These are phyloP conservation scores for Chlorodrepanis virens DNA, from an alignment of 2,113 vertebrate species.

Conservation along the genomic window DNA sequence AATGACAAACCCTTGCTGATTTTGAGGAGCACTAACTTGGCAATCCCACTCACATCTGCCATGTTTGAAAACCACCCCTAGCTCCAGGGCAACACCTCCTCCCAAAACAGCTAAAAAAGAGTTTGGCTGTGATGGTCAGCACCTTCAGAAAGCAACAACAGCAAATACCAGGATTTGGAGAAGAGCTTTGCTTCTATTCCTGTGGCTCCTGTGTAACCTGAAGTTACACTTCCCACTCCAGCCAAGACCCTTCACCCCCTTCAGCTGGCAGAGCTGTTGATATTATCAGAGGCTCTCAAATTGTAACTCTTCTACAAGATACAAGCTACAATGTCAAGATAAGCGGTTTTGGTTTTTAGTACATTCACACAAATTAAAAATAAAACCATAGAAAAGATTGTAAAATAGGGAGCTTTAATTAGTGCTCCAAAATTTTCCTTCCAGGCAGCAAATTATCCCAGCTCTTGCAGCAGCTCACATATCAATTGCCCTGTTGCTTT, in stretches of 20 bases:
- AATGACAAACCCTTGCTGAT: not conserved
- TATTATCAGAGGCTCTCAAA: not conserved
- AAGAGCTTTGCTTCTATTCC: not conserved
- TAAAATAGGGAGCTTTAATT: not conserved
- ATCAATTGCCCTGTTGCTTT: not conserved
- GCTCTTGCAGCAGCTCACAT: not conserved
- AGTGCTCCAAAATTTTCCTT: not conserved
- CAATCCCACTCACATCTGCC: not conserved
- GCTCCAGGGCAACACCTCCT: not conserved
- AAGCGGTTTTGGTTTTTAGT: not conserved
- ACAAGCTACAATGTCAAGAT: not conserved
- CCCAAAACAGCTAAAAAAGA: not conserved
- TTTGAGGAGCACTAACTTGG: not conserved
- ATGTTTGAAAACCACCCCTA: not conserved
- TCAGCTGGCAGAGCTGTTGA: not conserved
- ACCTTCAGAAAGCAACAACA: not conserved
- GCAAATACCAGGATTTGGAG: not conserved
- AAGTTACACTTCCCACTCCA: not conserved
- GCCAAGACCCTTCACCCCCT: not conserved
- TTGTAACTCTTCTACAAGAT: not conserved
- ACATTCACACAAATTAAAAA: not conserved
- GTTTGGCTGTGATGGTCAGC: not conserved
- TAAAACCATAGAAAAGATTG: not conserved
- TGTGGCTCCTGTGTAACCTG: not conserved
- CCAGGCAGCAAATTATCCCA: not conserved